Base-by-base conservation (phyloP, 2,797 vertebrate species). In the Threskiornis aethiopicus region DNA sequence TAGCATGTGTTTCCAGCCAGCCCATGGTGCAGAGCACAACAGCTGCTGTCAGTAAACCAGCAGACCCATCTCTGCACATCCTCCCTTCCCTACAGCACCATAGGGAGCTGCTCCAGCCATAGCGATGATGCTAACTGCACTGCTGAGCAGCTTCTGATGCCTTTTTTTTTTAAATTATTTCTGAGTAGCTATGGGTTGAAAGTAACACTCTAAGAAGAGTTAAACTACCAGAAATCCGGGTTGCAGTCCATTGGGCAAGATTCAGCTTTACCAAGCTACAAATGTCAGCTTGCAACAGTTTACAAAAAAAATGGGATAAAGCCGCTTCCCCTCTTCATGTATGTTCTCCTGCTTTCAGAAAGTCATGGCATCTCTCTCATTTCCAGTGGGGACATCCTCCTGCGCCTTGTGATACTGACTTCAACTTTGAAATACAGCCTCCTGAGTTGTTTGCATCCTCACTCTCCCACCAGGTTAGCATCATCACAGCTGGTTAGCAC, bases 51-150 rank as follows among this genome's bases (percentile, higher is more conserved):
- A 26, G 3, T 5, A 11, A 41, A 24, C 22, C 71, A 57, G 42
- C 18, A 49, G n/a, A 42, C 11, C 29, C 54, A 58, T 1, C 31
- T 29, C 62, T 57, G 37, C 44, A 15, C 57, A 59, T 10, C 3
- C 9, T 11, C 4, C 3, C n/a, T 12, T n/a, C 35, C 64, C 52
- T 16, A 13, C 39, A 44, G 59, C 0, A 0, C 58, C 25, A 12
- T 0, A 10, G 21, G 17, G 33, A 65, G 71, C 51, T 33, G 29
- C 42, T 51, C 41, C 39, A 70, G 51, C 46, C 51, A 11, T 2
- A 21, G 65, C 6, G 2, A 42, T 1, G 17, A 25, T 16, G 13
- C 10, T 10, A 75, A 33, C 49, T 57, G 46, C 26, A 19, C 41
- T 28, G 49, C 46, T 39, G 21, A 80, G 64, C 37, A 57, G 41